Evolutionary conservation across 2,797 vertebrate genomes (phyloP).

Genomic region (Platyrinchus mystaceus): DNA sequence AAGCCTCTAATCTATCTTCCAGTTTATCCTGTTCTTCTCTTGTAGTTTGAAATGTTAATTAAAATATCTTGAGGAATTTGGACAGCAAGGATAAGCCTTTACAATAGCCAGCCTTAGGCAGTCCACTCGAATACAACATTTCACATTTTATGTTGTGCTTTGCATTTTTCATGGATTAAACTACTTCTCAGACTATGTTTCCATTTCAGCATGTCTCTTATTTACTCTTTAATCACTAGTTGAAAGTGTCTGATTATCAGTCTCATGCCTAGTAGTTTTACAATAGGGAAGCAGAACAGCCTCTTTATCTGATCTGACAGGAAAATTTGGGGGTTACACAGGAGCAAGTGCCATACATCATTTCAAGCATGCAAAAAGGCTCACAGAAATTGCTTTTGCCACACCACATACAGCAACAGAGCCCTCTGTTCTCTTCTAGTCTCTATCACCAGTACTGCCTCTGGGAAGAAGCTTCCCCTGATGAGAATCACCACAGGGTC

Average conservation of each 20-base stretch:
- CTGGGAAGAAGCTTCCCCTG: background rate
- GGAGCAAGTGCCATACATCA: background rate
- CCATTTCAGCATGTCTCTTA: background rate
- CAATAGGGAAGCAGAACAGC: background rate
- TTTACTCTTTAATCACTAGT: background rate
- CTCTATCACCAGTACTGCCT: background rate
- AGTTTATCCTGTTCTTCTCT: conserved; percentile 17
- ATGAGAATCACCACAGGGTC: background rate
- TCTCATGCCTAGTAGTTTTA: background rate
- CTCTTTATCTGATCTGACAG: background rate
- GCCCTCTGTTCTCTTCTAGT: background rate
- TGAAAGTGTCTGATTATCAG: background rate
- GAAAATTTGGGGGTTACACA: background rate
- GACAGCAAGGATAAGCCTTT: background rate
- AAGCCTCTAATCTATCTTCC: background rate
- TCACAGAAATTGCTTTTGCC: background rate
- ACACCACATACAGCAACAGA: accelerated
- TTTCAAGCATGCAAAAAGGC: background rate
- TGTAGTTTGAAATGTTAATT: background rate
- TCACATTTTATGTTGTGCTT: background rate
- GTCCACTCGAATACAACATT: background rate
- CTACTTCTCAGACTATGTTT: background rate
- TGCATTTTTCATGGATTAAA: background rate
- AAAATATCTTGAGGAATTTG: background rate
- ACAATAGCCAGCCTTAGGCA: background rate